Percentiles rank a stretch among this genome's conserved stretches.
Evolutionary conservation across 2,113 vertebrate genomes (phyloP).

Genomic region (Numida meleagris): DNA sequence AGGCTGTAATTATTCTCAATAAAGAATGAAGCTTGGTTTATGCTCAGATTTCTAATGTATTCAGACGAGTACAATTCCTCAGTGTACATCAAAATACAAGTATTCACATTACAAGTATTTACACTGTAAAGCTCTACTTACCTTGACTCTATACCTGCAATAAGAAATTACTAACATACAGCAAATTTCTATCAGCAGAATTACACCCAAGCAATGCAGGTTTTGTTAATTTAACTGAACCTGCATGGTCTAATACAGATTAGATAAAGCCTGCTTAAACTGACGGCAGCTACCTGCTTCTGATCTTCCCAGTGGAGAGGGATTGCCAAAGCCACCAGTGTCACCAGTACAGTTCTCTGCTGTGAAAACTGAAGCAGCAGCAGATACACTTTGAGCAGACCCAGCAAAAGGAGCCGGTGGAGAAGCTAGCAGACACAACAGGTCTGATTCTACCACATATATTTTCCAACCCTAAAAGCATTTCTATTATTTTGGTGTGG

Average conservation of each 20-base stretch:
- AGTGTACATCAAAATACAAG: background rate
- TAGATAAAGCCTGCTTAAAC: background rate
- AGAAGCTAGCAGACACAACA: background rate
- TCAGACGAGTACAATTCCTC: background rate
- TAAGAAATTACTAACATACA: background rate
- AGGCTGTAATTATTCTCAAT: background rate
- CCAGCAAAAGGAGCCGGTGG: background rate
- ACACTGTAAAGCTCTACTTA: background rate
- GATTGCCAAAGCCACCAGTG: background rate
- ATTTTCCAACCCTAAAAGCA: background rate
- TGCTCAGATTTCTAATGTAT: background rate
- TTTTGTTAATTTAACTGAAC: background rate
- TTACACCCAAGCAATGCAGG: background rate
- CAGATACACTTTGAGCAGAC: background rate
- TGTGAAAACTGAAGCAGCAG: background rate
- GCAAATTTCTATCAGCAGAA: background rate
- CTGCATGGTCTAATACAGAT: background rate
- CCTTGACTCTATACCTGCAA: background rate
- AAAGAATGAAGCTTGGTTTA: background rate
- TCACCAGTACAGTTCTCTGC: background rate
- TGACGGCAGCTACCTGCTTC: background rate
- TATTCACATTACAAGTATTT: background rate
- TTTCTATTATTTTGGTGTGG: background rate
- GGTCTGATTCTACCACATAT: rapidly evolving
- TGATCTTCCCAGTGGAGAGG: background rate